Base-by-base conservation (phyloP, 2,797 vertebrate species). In the Neostethus bicornis region DNA sequence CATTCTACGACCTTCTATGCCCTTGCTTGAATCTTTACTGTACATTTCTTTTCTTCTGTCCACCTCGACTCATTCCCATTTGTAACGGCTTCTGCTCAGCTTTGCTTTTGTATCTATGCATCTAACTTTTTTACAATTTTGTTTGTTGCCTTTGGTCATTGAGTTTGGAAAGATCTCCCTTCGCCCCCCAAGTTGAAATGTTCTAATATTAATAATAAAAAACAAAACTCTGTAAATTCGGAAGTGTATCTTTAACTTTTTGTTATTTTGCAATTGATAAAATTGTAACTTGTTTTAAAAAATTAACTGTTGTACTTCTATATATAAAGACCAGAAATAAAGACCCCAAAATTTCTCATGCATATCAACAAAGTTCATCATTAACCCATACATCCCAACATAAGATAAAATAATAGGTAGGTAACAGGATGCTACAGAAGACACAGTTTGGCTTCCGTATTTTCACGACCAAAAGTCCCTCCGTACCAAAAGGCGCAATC, bases 221-320 rank as follows among this genome's bases (percentile, higher is more conserved):
- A 91, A 82, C 86, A 84, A 64, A 87, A 72, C 77, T 81, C 56
- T 66, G 50, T 70, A 82, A 78, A 63, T 63, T 51, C 29, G 51
- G 60, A 34, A 34, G 14, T 7, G 14, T 32, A 34, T 66, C 59
- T 51, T 42, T 67, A 11, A 23, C 63, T 60, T 61, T 1, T 56
- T 62, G n/a, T n/a, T 28, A 51, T 24, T 17, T 31, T 41, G 11
- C 31, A 31, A 34, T n/a, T 34, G n/a, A 34, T 34, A 14, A 31
- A 7, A n/a, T 6, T 14, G 32, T 34, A 34, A n/a, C 32, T n/a
- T n/a, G n/a, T n/a, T n/a, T n/a, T n/a, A n/a, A n/a, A n/a, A n/a
- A n/a, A n/a, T n/a, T n/a, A n/a, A n/a, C n/a, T n/a, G n/a, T n/a
- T n/a, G n/a, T n/a, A n/a, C n/a, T n/a, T n/a, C n/a, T n/a, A n/a